phyloP scores from a whole-genome alignment of 1,140 invertebrate species.

The Bathynomus jamesi region DNA sequence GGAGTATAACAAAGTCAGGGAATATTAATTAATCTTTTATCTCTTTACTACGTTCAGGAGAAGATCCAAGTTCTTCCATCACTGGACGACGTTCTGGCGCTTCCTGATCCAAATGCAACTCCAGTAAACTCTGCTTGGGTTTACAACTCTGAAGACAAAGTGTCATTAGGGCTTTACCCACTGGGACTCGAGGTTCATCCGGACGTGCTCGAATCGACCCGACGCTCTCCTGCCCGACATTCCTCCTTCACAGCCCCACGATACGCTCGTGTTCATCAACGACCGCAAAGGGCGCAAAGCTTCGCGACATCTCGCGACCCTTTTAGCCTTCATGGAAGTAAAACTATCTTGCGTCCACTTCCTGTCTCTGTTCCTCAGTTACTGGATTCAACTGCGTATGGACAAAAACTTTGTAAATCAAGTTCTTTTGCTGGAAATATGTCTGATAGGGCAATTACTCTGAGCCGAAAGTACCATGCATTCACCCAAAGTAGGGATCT shows the following conservation, averaged over 20 bases:
- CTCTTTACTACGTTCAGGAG: background rate
- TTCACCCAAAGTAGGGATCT: conserved; percentile 28
- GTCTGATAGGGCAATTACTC: conserved; percentile 2
- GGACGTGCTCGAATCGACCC: conserved; percentile 10
- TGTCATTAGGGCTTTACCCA: conserved; percentile 11
- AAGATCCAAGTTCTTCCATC: background rate
- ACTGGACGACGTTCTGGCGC: background rate
- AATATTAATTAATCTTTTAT: too few species aligned
- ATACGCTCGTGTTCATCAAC: conserved; percentile 28
- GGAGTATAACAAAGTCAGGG: too few species aligned
- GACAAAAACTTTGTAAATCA: background rate
- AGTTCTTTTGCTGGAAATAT: background rate
- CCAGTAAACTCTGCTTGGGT: background rate
- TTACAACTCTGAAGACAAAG: background rate
- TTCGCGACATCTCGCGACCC: conserved; percentile 7
- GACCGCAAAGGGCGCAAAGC: conserved; percentile 29
- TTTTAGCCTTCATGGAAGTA: background rate
- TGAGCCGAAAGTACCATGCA: conserved; percentile 33
- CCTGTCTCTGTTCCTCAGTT: background rate
- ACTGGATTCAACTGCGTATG: background rate
- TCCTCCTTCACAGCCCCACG: conserved; percentile 26
- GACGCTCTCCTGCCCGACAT: conserved; percentile 25
- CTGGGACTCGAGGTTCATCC: conserved; percentile 23
- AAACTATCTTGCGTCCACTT: background rate
- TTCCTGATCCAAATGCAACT: background rate